phyloP scores from a whole-genome alignment of 2,797 vertebrate genomes.

The Menidia menidia region DNA sequence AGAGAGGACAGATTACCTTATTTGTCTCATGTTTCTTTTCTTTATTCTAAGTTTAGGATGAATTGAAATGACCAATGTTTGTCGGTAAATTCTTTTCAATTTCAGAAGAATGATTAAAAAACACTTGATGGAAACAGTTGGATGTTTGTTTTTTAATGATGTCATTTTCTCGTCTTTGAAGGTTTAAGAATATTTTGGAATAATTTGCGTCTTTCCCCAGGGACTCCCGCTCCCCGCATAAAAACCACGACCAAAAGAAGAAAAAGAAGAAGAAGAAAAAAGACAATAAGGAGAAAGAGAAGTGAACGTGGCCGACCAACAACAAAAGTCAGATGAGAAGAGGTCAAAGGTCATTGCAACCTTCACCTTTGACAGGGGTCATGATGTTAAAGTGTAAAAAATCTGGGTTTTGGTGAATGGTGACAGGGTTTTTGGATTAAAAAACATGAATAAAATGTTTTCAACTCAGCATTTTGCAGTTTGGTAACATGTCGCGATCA shows the following conservation, averaged over 20 bases:
- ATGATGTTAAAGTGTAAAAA: not conserved
- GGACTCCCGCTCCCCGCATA: constrained; percentile 84
- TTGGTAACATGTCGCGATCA: not conserved
- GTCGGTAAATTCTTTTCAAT: too few species aligned
- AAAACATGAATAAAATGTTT: not conserved
- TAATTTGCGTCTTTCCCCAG: constrained; percentile 69
- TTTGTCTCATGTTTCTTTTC: not conserved
- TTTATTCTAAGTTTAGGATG: not conserved
- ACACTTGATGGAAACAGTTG: not conserved
- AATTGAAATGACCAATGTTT: not conserved
- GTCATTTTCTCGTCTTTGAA: too few species aligned
- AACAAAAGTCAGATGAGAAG: not conserved
- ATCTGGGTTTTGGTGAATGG: accelerated
- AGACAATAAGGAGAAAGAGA: constrained; percentile 41
- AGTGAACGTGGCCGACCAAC: constrained; percentile 33
- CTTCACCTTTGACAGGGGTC: not conserved
- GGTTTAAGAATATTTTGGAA: not conserved
- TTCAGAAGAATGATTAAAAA: too few species aligned
- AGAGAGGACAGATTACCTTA: constrained; percentile 13
- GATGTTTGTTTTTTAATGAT: not conserved
- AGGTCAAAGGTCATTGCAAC: not conserved
- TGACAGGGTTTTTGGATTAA: constrained; percentile 40
- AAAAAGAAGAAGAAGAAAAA: constrained; percentile 83
- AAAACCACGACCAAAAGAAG: constrained; percentile 82
- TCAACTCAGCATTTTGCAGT: not conserved